Percentiles rank a stretch among this genome's conserved stretches.
These are phyloP conservation scores for Eretmocerus hayati DNA, from an alignment of 2,888 invertebrate genomes.

Conservation along the genomic window DNA sequence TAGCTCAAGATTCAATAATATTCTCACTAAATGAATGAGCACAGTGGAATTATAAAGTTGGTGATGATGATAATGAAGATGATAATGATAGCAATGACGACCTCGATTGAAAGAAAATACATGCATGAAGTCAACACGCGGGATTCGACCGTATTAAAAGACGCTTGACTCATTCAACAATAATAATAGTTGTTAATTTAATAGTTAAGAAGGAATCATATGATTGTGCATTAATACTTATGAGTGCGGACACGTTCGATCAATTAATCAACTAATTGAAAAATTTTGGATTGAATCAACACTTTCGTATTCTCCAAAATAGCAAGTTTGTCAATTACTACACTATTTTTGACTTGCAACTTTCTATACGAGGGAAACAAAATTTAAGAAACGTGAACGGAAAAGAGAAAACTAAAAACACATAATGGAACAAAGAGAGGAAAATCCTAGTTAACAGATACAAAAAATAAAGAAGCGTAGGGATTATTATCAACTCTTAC, in stretches of 20 bases:
- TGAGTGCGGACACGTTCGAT: constrained; percentile 5
- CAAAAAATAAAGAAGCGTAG: constrained; percentile 16
- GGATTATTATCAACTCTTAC: constrained; percentile 16
- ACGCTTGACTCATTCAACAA: constrained; percentile 25
- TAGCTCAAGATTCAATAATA: too few relatives aligned
- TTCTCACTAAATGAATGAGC: too few relatives aligned
- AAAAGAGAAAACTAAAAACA: constrained; percentile 16
- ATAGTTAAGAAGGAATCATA: constrained; percentile 14
- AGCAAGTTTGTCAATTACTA: not conserved
- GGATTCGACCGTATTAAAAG: constrained; percentile 6
- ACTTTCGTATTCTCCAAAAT: not conserved
- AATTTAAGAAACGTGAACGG: constrained; percentile 20
- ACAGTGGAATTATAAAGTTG: too few relatives aligned
- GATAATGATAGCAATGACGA: constrained; percentile 19
- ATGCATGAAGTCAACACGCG: constrained; percentile 14
- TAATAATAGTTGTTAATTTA: constrained; percentile 26
- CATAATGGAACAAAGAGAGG: constrained; percentile 19
- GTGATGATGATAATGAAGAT: constrained; percentile 4
- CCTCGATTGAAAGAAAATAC: constrained; percentile 27
- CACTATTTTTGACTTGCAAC: constrained; percentile 1
- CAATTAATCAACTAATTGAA: not conserved
- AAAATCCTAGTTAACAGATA: constrained; percentile 23
- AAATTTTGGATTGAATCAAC: constrained; percentile 10
- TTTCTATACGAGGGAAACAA: constrained; percentile 6
- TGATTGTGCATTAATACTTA: constrained; percentile 16